Evolutionary conservation across 2,113 vertebrate genomes (phyloP).

Genomic region (Benitochromis conjunctus): DNA sequence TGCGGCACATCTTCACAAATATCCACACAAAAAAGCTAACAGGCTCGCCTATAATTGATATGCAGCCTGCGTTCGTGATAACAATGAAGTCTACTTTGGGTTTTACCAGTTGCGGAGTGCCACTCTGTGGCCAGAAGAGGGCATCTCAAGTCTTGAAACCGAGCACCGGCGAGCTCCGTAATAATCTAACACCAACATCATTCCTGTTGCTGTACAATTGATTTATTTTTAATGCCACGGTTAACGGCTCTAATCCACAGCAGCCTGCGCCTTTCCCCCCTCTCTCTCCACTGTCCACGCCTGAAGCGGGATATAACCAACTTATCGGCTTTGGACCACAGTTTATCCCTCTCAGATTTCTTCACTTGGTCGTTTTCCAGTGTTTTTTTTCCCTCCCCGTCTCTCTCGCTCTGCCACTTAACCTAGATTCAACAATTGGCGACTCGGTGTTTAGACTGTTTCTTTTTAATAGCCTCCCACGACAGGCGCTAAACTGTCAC

Average conservation of each 20-base stretch:
- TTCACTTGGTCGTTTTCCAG: constrained; percentile 1
- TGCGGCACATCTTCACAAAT: neutral
- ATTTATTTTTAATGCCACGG: constrained; percentile 55
- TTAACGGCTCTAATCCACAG: constrained; percentile 37
- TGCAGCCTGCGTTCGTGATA: constrained; percentile 22
- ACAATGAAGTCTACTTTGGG: constrained; percentile 15
- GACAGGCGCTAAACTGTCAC: neutral
- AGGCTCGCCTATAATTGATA: constrained; percentile 12
- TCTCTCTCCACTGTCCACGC: neutral
- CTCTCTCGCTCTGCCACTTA: constrained; percentile 15
- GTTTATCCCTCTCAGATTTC: neutral
- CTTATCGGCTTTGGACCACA: constrained; percentile 12
- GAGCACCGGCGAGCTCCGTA: neutral
- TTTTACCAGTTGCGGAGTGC: neutral
- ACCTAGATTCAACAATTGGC: constrained; percentile 46
- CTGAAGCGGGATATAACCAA: constrained; percentile 9
- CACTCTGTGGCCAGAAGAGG: constrained; percentile 51
- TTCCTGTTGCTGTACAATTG: constrained; percentile 65
- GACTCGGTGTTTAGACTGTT: neutral
- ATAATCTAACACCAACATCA: constrained; percentile 32
- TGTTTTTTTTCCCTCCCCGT: neutral
- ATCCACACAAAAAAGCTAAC: neutral
- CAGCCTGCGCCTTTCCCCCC: constrained; percentile 23
- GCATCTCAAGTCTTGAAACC: constrained; percentile 44
- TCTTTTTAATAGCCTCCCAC: neutral